Evolutionary conservation across 2,888 invertebrate genomes (phyloP).

Genomic region (Rhogogaster chlorosoma): DNA sequence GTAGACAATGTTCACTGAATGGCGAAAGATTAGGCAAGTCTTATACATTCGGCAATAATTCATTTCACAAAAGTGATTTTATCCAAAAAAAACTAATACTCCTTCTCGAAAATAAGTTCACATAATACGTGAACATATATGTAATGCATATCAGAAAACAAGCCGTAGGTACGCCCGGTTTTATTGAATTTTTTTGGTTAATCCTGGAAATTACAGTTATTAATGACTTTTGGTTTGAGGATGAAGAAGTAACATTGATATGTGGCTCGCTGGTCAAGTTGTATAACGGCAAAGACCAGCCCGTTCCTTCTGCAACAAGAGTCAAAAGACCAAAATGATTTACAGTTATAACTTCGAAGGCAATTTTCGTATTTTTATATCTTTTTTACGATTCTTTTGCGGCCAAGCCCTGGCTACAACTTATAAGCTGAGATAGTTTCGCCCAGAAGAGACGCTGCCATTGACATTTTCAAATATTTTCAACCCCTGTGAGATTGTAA

Average conservation of each 20-base stretch:
- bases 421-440: not conserved
- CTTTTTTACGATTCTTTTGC: not conserved
- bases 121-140: too few relatives aligned
- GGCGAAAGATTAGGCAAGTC: not conserved
- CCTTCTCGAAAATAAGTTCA: not conserved
- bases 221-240: not conserved
- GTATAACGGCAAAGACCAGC: not conserved
- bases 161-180: not conserved
- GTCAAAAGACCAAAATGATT: conserved; percentile 11
- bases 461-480: not conserved
- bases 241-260: not conserved
- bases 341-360: not conserved
- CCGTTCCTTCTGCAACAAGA: not conserved
- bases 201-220: not conserved
- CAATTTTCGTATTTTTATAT: not conserved
- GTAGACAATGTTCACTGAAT: not conserved
- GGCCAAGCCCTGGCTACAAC: not conserved
- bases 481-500: not conserved
- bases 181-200: not conserved
- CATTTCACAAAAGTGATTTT: not conserved
- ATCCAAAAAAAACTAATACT: not conserved
- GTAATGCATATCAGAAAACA: not conserved
- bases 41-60: not conserved
- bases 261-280: not conserved
- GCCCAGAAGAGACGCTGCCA: not conserved